A percentile compares a stretch with the other conserved stretches of the same genome.
Evolutionary conservation across 2,797 vertebrate genomes (phyloP).

Genomic region (Poecilia velifera): DNA sequence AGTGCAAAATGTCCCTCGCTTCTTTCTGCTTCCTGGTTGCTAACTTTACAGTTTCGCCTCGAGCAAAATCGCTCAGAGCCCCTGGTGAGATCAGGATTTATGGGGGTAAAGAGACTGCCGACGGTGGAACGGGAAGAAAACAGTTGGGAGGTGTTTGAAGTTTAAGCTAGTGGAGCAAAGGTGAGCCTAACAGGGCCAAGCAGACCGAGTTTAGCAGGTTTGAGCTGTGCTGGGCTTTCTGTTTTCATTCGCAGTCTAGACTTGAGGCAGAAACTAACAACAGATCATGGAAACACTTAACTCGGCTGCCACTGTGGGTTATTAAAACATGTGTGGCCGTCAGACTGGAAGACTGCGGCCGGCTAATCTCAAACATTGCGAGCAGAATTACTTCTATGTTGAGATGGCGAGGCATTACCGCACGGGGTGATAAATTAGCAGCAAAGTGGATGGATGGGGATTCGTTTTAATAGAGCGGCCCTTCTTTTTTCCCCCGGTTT

Average conservation of each 20-base stretch:
- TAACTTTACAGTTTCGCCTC: constrained; percentile 47
- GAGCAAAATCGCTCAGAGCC: constrained; percentile 48
- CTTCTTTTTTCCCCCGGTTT: constrained; percentile 36
- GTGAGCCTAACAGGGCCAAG: constrained; percentile 39
- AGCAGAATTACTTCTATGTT: constrained; percentile 35
- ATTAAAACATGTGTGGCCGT: constrained; percentile 5
- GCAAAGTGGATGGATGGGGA: constrained; percentile 50
- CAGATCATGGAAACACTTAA: constrained; percentile 19
- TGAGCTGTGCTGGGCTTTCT: constrained; percentile 17
- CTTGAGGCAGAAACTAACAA: constrained; percentile 36
- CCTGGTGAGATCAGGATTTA: constrained; percentile 63
- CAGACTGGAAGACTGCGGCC: constrained; percentile 3
- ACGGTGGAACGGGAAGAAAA: constrained; percentile 29
- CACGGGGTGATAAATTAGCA: constrained; percentile 53
- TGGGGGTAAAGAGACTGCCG: constrained; percentile 28
- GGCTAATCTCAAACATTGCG: constrained; percentile 16
- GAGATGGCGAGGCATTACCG: constrained; percentile 50
- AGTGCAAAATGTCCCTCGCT: constrained; percentile 39
- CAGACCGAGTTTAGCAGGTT: constrained; percentile 11
- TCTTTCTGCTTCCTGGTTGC: constrained; percentile 41
- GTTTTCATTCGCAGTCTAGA: constrained; percentile 31
- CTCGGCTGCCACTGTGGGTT: constrained; percentile 13
- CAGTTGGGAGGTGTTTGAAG: constrained; percentile 47
- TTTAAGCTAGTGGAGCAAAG: constrained; percentile 56
- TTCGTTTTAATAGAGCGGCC: constrained; percentile 48